Percentiles rank a stretch among this genome's conserved stretches.
Evolutionary conservation across 2,797 vertebrate species (phyloP).

Genomic region (Podarcis lilfordi): DNA sequence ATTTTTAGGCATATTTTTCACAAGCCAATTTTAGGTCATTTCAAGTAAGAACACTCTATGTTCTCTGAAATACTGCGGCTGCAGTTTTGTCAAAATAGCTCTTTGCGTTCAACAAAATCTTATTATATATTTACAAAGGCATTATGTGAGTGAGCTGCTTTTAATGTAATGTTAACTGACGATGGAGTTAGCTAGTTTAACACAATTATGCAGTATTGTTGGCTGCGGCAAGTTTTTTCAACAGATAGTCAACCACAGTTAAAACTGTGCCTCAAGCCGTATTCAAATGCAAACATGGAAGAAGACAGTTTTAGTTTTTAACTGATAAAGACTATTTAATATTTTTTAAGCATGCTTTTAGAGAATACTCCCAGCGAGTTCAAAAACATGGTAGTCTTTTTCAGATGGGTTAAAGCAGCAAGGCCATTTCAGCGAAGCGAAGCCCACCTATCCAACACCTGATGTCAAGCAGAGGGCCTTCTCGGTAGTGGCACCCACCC

Average conservation of each 20-base stretch:
- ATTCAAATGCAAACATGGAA: slow-evolving; percentile 35
- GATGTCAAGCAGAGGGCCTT: too few species aligned
- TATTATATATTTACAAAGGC: slow-evolving; percentile 12
- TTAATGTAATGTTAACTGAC: slow-evolving; percentile 62
- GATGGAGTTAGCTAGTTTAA: slow-evolving; percentile 68
- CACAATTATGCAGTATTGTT: slow-evolving; percentile 65
- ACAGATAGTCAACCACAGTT: slow-evolving; percentile 67
- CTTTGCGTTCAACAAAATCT: slow-evolving; percentile 37
- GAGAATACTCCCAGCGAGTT: slow-evolving; percentile 3
- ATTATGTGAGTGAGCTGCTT: slow-evolving; percentile 46
- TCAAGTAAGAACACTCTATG: not conserved
- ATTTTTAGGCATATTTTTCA: not conserved
- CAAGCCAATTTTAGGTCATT: slow-evolving; percentile 23
- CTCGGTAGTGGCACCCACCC: too few species aligned
- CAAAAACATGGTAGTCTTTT: not conserved
- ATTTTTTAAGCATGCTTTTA: slow-evolving; percentile 19
- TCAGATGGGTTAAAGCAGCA: not conserved
- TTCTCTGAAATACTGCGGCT: slow-evolving; percentile 41
- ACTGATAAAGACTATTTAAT: slow-evolving; percentile 16
- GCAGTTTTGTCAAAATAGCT: slow-evolving; percentile 20
- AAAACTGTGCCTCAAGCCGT: slow-evolving; percentile 65
- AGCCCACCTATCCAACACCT: too few species aligned
- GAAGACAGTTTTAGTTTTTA: slow-evolving; percentile 35
- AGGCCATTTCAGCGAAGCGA: too few species aligned
- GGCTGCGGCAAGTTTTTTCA: slow-evolving; percentile 55